A percentile compares a stretch with the other conserved stretches of the same genome.
These are phyloP conservation scores for Sinella curviseta DNA, from an alignment of 1,140 invertebrate species.

Conservation along the genomic window DNA sequence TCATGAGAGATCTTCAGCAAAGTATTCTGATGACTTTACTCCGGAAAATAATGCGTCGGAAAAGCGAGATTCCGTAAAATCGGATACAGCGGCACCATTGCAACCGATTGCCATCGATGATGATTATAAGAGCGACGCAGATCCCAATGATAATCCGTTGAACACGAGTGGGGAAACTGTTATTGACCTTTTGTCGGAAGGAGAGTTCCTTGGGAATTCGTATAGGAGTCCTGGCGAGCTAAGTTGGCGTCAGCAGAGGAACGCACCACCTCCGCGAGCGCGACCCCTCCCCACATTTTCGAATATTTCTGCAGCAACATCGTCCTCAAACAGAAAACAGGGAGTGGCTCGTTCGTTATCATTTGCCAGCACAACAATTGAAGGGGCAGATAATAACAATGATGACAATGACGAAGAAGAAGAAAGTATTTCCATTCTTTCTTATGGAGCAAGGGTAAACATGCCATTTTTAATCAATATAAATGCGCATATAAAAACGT, in stretches of 20 bases:
- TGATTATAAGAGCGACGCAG: not conserved
- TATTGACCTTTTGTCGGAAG: constrained; percentile 27
- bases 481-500: not conserved
- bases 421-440: not conserved
- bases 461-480: not conserved
- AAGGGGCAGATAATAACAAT: not conserved
- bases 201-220: constrained; percentile 21
- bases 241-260: not conserved
- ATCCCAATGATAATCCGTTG: too few species aligned
- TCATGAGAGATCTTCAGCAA: not conserved
- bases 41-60: not conserved
- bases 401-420: not conserved
- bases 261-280: not conserved
- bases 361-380: not conserved
- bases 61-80: not conserved
- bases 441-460: not conserved
- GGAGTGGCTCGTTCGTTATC: not conserved
- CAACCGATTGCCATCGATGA: not conserved
- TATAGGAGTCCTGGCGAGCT: constrained; percentile 33
- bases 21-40: not conserved
- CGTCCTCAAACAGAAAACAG: not conserved
- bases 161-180: not conserved
- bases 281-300: not conserved
- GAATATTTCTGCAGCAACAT: not conserved
- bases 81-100: not conserved